phyloP scores from a whole-genome alignment of 2,888 invertebrate species.

The Eupsilia transversa region DNA sequence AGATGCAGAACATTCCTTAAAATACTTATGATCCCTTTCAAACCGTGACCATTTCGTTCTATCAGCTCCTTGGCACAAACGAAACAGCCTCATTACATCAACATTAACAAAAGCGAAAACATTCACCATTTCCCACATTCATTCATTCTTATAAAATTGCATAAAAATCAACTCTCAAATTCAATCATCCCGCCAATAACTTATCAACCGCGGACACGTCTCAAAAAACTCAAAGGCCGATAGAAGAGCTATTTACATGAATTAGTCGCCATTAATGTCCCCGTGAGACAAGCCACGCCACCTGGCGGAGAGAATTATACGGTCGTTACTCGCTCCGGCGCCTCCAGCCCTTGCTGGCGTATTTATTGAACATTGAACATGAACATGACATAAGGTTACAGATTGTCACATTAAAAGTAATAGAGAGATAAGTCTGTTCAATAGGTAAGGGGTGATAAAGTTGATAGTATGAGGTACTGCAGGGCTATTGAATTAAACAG shows the following conservation, averaged over 20 bases:
- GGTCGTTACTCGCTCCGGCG: slow-evolving; percentile 87
- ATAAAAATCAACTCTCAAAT: slow-evolving; percentile 32
- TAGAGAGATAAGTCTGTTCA: slow-evolving; percentile 48
- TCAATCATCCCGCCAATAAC: slow-evolving; percentile 43
- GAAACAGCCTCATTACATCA: not conserved
- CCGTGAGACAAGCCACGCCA: slow-evolving; percentile 87
- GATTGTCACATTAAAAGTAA: slow-evolving; percentile 59
- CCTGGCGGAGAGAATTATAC: slow-evolving; percentile 87
- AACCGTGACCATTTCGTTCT: not conserved
- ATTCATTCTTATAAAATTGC: slow-evolving; percentile 1
- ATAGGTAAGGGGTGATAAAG: slow-evolving; percentile 17
- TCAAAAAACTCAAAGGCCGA: slow-evolving; percentile 78
- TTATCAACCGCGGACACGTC: slow-evolving; percentile 55
- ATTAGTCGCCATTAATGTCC: slow-evolving; percentile 89
- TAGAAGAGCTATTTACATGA: slow-evolving; percentile 87
- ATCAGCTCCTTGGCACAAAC: not conserved
- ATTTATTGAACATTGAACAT: slow-evolving; percentile 68
- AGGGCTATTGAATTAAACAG: not conserved
- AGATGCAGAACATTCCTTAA: no score
- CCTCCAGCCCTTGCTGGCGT: slow-evolving; percentile 73
- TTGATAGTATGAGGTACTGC: not conserved
- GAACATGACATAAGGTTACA: slow-evolving; percentile 55
- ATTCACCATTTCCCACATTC: not conserved
- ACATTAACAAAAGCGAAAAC: not conserved
- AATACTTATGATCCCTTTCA: not conserved